Base-by-base conservation (phyloP, 2,113 vertebrate species). In the Ptilorrhoa leucosticta region DNA sequence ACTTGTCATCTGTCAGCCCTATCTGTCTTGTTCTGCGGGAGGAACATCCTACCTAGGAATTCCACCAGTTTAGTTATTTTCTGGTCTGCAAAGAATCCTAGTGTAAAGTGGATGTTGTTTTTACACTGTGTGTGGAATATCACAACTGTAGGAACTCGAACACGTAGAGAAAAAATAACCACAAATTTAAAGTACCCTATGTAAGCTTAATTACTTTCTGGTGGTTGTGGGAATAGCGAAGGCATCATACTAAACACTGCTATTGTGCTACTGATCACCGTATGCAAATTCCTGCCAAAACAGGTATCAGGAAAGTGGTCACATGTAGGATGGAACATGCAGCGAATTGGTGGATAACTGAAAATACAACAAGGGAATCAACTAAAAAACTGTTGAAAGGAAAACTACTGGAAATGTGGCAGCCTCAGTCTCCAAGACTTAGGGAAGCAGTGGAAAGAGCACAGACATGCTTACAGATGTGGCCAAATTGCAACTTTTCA, bases 221-320 rank as follows among this genome's bases (percentile, higher is more conserved):
- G 45, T 42, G 50, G 17, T 18, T 61, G 17, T 72, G n/a, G 37
- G n/a, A 60, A n/a, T 50, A 28, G 13, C 4, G 35, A 76, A 64
- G 44, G 26, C 39, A 40, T 45, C 1, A 3, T 39, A 22, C 33
- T 39, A 18, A 77, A 42, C 30, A 9, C 16, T 45, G 42, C 47
- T 40, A 4, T 14, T 27, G 70, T 58, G 56, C 39, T 89, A 1
- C 35, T 76, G 40, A 66, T 31, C 44, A 9, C 31, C 0, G 0
- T 65, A 2, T 31, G 27, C 24, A 7, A 64, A 7, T 44, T 77
- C 10, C 66, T 86, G 45, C 1, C 5, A 51, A 79, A 78, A 40
- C 0, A 54, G 53, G 3, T 53, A 11, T 44, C 31, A 19, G 73
- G 30, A 82, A 23, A 54, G 27, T 37, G 33, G 33, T 39, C 35